Base-by-base conservation (phyloP, 2,797 vertebrate genomes). In the Pangasius macronema region DNA sequence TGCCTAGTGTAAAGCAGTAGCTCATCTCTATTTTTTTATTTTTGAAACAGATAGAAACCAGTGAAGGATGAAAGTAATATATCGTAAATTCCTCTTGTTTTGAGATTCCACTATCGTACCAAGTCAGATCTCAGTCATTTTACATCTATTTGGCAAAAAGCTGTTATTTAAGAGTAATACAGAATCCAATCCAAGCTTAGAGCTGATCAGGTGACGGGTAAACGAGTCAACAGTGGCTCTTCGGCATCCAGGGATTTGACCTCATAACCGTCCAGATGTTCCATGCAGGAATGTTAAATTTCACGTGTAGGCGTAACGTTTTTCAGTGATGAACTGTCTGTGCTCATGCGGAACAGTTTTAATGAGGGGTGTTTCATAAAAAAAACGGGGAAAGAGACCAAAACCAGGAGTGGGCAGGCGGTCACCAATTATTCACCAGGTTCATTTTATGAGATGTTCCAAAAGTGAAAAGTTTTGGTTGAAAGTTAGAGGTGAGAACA, bases 371-470 rank as follows among this genome's bases (percentile, higher is more conserved):
- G 3, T 80, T 57, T 36, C 14, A 53, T 27, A 42, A 42, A 24
- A 39, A 53, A 55, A 57, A 36, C 2, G 8, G 20, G 9, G 9
- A 36, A 79, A 39, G 30, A 24, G 2, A 24, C 30, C 2, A 20
- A 22, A 57, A 5, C 53, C 20, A 39, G n/a, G 30, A 57, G 20
- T 80, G 76, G 53, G 53, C 76, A 80, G 53, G 2, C 18, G 20
- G 53, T 39, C 8, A 13, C 53, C 57, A 57, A 79, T 57, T 79
- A 79, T 79, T 79, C 76, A 79, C 30, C 51, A 33, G 51, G 76
- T 33, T 79, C 76, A 30, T 30, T 20, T 53, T 77, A 18, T 20
- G 75, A 77, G 27, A 2, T 16, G 49, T 30, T 53, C n/a, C 6
- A 5, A 77, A 30, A 77, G 16, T n/a, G 24, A 18, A 77, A 77